phyloP scores from a whole-genome alignment of 2,113 vertebrate species.

The Ibidorhyncha struthersii region DNA sequence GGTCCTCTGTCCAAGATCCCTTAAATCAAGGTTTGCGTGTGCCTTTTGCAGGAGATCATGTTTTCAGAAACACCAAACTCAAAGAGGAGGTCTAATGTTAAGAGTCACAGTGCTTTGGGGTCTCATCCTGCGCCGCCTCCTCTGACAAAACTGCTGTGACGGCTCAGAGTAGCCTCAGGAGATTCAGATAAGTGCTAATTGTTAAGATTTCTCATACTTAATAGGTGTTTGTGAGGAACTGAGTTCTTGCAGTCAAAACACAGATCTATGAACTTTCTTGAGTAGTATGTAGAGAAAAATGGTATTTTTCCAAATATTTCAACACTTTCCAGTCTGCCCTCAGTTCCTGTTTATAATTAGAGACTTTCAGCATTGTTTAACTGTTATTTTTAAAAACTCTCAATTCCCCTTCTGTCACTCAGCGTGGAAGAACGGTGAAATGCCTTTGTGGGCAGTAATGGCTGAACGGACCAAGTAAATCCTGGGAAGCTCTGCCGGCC shows the following conservation, averaged over 20 bases:
- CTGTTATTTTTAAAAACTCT: neutral
- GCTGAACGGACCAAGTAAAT: too few species aligned
- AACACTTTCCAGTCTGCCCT: neutral
- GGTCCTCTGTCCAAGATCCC: neutral
- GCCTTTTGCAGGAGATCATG: neutral
- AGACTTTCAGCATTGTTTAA: neutral
- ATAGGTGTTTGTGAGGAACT: neutral
- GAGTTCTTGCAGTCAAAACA: neutral
- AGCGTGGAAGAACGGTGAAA: rapidly evolving
- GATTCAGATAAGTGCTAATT: neutral
- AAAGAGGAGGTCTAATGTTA: rapidly evolving
- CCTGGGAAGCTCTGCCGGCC: neutral
- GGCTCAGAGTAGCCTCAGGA: neutral
- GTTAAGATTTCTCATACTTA: neutral
- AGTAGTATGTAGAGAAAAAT: neutral
- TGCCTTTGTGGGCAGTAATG: neutral
- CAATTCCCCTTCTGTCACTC: rapidly evolving
- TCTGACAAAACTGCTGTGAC: rapidly evolving
- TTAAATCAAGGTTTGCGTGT: neutral
- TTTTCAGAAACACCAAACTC: neutral
- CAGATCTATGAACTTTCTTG: neutral
- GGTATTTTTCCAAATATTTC: neutral
- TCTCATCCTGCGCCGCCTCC: neutral
- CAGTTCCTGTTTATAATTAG: neutral
- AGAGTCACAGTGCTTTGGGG: rapidly evolving